Evolutionary conservation across 2,888 invertebrate genomes (phyloP).

Genomic region (Chouioia cunea): DNA sequence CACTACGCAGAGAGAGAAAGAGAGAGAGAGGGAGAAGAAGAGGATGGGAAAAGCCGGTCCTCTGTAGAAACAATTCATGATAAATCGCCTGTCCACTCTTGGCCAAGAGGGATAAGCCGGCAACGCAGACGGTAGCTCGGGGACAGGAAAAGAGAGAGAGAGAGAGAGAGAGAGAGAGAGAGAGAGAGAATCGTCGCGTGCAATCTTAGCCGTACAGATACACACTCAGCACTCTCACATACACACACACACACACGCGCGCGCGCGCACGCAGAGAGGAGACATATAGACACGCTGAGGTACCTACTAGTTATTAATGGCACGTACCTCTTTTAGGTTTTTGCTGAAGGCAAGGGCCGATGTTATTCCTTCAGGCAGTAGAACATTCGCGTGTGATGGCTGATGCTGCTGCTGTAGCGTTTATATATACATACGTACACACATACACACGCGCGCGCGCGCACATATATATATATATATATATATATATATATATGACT

Average conservation of each 20-base stretch:
- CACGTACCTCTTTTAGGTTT: constrained; percentile 22
- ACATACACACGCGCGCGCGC: too few relatives aligned
- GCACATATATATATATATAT: too few relatives aligned
- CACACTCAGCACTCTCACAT: too few relatives aligned
- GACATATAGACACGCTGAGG: not conserved
- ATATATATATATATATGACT: not conserved
- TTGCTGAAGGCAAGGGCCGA: constrained; percentile 14
- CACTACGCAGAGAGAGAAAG: not conserved
- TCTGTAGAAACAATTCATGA: constrained; percentile 27
- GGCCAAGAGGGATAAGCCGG: not conserved
- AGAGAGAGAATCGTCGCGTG: too few relatives aligned
- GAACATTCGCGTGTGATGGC: constrained; percentile 19
- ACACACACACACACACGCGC: not conserved
- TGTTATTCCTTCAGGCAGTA: constrained; percentile 45
- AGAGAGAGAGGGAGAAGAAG: not conserved
- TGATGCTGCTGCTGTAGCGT: not conserved
- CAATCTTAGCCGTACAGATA: too few relatives aligned
- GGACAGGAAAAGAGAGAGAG: too few relatives aligned
- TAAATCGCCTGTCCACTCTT: constrained; percentile 16
- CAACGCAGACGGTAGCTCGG: not conserved
- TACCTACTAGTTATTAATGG: not conserved
- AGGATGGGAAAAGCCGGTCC: constrained; percentile 31
- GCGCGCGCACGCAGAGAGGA: not conserved
- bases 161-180: too few relatives aligned
- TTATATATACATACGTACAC: too few relatives aligned